phyloP scores from a whole-genome alignment of 1,140 invertebrate species.

The Megalopta genalis region DNA sequence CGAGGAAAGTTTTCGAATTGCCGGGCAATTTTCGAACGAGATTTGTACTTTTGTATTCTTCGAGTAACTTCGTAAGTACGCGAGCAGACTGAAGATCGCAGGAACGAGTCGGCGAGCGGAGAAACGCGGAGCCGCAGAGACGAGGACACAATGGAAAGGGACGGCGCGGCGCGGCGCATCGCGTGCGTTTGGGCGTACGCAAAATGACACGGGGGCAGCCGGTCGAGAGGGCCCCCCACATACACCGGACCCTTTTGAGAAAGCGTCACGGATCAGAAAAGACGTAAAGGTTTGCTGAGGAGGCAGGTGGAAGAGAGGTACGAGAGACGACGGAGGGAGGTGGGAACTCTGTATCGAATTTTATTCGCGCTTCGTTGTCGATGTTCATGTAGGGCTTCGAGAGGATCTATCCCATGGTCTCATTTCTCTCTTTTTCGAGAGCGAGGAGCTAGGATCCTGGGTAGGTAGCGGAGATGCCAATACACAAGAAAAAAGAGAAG shows the following conservation, averaged over 20 bases:
- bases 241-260: constrained; percentile 25
- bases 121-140: background rate
- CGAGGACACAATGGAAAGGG: constrained; percentile 3
- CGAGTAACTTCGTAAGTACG: background rate
- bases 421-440: constrained; percentile 28
- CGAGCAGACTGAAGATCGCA: background rate
- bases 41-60: background rate
- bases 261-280: constrained; percentile 35
- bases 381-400: constrained; percentile 55
- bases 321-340: background rate
- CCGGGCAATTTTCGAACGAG: too few relatives aligned
- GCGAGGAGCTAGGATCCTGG: background rate
- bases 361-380: constrained; percentile 60
- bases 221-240: constrained; percentile 46
- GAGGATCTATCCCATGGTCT: constrained; percentile 49
- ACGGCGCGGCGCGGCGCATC: constrained; percentile 15
- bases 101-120: background rate
- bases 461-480: background rate
- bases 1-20: too few relatives aligned
- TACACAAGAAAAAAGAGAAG: background rate
- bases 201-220: constrained; percentile 49
- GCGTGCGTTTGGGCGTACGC: constrained; percentile 40
- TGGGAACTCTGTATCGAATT: constrained; percentile 35
- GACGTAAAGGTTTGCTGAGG: constrained; percentile 12
- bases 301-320: background rate